A percentile compares a stretch with the other conserved stretches of the same genome.
phyloP scores from a whole-genome alignment of 2,797 vertebrate genomes.

The Protosalanx chinensis region DNA sequence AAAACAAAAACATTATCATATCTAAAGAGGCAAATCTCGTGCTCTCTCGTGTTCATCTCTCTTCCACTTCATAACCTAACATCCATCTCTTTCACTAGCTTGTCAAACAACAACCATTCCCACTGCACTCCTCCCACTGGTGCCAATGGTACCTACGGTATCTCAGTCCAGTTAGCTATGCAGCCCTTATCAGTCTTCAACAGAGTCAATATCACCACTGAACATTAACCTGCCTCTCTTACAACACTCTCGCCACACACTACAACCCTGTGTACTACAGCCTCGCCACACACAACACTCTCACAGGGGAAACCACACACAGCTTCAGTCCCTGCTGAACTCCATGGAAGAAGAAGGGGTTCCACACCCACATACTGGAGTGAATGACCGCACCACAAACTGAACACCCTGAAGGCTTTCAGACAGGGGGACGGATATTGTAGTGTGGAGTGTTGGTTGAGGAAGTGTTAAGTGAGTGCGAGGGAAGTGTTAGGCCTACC shows the following conservation, averaged over 20 bases:
- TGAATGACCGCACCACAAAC: neutral
- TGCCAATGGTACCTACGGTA: neutral
- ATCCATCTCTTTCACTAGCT: too few species aligned
- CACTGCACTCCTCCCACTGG: neutral
- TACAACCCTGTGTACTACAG: too few species aligned
- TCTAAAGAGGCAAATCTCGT: too few species aligned
- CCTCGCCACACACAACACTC: constrained; percentile 13
- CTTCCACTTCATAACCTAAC: too few species aligned
- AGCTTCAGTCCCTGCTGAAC: neutral
- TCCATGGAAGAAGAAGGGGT: constrained; percentile 3
- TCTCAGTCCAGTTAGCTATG: neutral
- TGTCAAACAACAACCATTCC: neutral
- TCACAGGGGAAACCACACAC: constrained; percentile 12
- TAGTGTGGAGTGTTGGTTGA: constrained; percentile 10
- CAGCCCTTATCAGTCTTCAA: constrained; percentile 35
- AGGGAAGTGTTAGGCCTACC: neutral
- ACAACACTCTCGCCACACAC: neutral
- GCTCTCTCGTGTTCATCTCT: too few species aligned
- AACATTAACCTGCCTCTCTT: constrained; percentile 67
- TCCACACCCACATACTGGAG: neutral
- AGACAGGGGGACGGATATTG: neutral
- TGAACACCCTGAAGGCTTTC: neutral
- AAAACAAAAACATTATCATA: too few species aligned
- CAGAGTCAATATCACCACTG: constrained; percentile 47
- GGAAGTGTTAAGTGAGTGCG: constrained; percentile 10